phyloP scores from a whole-genome alignment of 2,888 invertebrate species.

The Cheilosia soror region DNA sequence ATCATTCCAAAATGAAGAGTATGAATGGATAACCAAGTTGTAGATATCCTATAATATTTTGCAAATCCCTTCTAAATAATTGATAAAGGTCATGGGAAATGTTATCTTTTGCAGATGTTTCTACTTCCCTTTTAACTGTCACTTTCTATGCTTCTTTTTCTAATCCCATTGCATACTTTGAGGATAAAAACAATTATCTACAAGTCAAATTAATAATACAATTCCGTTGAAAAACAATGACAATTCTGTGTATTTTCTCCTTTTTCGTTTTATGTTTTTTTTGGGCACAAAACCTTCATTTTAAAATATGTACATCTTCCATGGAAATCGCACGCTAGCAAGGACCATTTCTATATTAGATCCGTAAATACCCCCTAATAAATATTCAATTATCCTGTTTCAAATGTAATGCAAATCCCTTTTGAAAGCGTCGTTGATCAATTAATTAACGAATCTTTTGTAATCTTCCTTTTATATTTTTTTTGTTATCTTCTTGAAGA shows the following conservation, averaged over 20 bases:
- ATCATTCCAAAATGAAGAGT: not conserved
- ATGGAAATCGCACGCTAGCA: conserved; percentile 43
- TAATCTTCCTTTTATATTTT: conserved; percentile 58
- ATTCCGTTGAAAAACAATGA: conserved; percentile 27
- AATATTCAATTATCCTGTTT: conserved; percentile 78
- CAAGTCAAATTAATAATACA: conserved; percentile 58
- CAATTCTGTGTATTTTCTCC: conserved; percentile 30
- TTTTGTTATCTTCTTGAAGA: conserved; percentile 15
- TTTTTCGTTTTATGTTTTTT: not conserved
- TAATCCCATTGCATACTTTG: conserved; percentile 42
- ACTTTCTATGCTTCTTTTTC: conserved; percentile 19
- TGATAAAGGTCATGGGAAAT: conserved; percentile 14
- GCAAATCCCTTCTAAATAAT: not conserved
- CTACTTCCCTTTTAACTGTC: not conserved
- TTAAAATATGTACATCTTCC: conserved; percentile 30
- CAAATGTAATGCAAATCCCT: conserved; percentile 75
- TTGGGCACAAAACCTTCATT: conserved; percentile 55
- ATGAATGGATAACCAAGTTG: not conserved
- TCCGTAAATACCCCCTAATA: conserved; percentile 72
- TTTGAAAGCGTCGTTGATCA: conserved; percentile 75
- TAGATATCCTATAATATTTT: not conserved
- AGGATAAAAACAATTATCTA: conserved; percentile 31
- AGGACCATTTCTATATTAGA: conserved; percentile 50
- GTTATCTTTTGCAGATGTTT: conserved; percentile 23
- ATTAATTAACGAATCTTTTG: conserved; percentile 76